These are phyloP conservation scores for Dendrolimus pini DNA, from an alignment of 2,888 invertebrate species.

Conservation along the genomic window DNA sequence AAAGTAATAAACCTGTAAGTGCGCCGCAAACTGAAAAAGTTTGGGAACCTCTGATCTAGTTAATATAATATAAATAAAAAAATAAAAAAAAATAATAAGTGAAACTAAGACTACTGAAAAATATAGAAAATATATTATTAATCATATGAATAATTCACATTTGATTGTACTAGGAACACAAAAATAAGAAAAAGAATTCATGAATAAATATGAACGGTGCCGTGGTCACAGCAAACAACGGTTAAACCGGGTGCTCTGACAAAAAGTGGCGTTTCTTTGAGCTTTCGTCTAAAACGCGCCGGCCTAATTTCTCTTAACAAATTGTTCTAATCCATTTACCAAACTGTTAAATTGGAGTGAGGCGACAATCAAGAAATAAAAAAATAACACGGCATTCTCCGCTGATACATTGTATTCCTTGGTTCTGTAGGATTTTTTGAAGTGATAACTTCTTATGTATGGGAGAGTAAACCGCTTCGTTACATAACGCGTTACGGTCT, in stretches of 20 bases:
- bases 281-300: conserved; percentile 10
- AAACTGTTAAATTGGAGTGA: conserved; percentile 34
- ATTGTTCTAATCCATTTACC: conserved; percentile 51
- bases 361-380: conserved; percentile 33
- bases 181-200: conserved; percentile 16
- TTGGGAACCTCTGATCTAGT: too few relatives aligned
- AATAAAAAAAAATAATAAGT: too few relatives aligned
- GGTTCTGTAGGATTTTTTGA: not conserved
- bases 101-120: too few relatives aligned
- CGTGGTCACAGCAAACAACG: conserved; percentile 23
- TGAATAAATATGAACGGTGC: conserved; percentile 32
- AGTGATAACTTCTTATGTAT: too few relatives aligned
- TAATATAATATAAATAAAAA: too few relatives aligned
- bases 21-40: too few relatives aligned
- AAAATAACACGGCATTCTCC: conserved; percentile 14
- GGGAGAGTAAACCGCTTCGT: too few relatives aligned
- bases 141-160: too few relatives aligned
- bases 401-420: conserved; percentile 1
- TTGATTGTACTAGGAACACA: not conserved
- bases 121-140: too few relatives aligned
- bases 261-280: conserved; percentile 28
- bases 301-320: conserved; percentile 48
- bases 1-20: too few relatives aligned
- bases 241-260: conserved; percentile 24
- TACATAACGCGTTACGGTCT: too few relatives aligned